A percentile compares a stretch with the other conserved stretches of the same genome.
These are phyloP conservation scores for Fulmarus glacialis DNA, from an alignment of 2,113 vertebrate species.

Conservation along the genomic window DNA sequence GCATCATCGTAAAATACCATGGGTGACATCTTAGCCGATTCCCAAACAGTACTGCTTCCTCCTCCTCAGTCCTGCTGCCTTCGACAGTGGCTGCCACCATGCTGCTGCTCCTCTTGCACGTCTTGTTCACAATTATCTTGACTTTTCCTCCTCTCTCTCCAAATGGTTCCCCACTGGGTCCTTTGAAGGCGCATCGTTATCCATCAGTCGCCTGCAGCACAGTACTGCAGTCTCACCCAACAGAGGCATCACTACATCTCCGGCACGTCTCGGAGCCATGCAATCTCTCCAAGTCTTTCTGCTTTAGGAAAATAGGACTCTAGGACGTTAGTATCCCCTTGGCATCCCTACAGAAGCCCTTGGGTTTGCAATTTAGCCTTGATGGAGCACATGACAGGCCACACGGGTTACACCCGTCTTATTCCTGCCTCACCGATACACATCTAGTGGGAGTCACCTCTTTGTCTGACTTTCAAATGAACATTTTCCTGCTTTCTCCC, in stretches of 20 bases:
- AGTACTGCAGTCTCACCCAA: neutral
- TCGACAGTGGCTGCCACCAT: rapidly evolving
- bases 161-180: neutral
- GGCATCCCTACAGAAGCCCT: neutral
- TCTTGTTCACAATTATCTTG: rapidly evolving
- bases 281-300: neutral
- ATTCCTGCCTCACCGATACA: neutral
- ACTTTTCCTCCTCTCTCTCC: neutral
- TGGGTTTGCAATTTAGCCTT: neutral
- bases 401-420: neutral
- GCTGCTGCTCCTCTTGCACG: neutral
- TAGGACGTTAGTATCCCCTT: no score
- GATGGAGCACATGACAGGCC: neutral
- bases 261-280: rapidly evolving
- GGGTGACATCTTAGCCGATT: neutral
- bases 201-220: neutral
- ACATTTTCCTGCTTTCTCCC: neutral
- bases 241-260: neutral
- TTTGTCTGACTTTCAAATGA: conserved; percentile 1
- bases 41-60: neutral
- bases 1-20: neutral
- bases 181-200: rapidly evolving
- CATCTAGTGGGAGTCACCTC: neutral
- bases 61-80: neutral
- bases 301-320: neutral